Evolutionary conservation across 2,797 vertebrate species (phyloP), one percentile per base, ranked within the genome.

Genomic region (Gambusia yucatana): DNA sequence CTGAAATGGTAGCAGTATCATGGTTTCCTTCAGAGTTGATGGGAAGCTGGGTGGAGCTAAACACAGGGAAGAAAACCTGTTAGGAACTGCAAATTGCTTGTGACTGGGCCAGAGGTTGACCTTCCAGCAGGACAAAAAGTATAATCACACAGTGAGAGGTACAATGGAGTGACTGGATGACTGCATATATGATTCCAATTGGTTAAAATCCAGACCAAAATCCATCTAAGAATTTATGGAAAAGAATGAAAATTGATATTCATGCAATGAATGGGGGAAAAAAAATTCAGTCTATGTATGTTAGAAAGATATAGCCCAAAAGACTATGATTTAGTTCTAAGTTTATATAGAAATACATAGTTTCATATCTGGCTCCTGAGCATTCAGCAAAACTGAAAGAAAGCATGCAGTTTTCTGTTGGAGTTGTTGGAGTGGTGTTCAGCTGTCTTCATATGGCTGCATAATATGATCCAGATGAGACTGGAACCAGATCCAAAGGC

Each of bases 381-480:
- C 76, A 82, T 75, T 75, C 41, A 71, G 44, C 41, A 65, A 69
- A 46, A 73, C 0, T 16, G 28, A 63, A 72, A 50, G 59, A 39
- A 20, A 33, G 41, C 55, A 70, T 69, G 79, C 57, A 10, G 47
- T 28, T 77, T 52, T 65, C 72, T 77, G 59, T 77, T 55, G 55
- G 67, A 80, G 73, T 77, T 46, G 77, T 78, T 75, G 65, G 73
- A 80, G 73, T 83, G 46, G 73, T 57, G 59, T 80, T 63, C 55
- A 36, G 73, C n/a, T 83, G 77, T 82, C 86, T 86, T 84, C 39
- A 84, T 55, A 63, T 76, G 20, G 77, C 75, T 78, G 17, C 71
- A 30, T 84, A 83, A 90, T 87, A 48, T 79, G 73, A 89, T 84
- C 83, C 83, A 90, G 86, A 88, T 81, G 79, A 77, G 76, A 73